Conservation (phyloP, 2,888 invertebrate species). For the Lycocerus yunnanus region DNA sequence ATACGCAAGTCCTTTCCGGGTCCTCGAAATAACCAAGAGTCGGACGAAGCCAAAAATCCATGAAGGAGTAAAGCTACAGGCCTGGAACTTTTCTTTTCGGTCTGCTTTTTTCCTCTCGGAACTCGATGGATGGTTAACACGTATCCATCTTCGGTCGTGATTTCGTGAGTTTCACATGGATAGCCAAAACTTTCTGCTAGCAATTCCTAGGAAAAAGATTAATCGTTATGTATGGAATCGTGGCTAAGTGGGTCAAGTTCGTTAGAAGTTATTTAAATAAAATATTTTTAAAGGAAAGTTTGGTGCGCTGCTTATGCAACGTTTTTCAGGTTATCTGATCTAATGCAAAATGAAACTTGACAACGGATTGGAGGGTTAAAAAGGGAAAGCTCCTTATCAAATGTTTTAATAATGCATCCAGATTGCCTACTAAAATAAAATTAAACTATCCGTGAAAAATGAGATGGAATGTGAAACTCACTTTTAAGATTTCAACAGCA, state of each 20-base stretch:
- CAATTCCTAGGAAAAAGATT: conserved; percentile 48
- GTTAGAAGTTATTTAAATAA: not conserved
- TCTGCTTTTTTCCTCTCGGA: conserved; percentile 52
- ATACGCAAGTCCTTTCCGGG: conserved; percentile 58
- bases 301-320: not conserved
- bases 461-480: not conserved
- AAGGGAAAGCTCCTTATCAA: not conserved
- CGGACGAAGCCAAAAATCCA: conserved; percentile 61
- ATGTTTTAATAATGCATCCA: not conserved
- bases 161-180: conserved; percentile 53
- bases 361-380: not conserved
- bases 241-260: not conserved
- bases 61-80: conserved; percentile 58
- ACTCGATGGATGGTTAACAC: conserved; percentile 62
- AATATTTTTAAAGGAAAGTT: not conserved
- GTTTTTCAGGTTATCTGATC: not conserved
- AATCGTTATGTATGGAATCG: not conserved
- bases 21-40: conserved; percentile 61
- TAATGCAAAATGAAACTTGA: not conserved
- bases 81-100: conserved; percentile 28
- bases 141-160: conserved; percentile 61
- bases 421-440: not conserved
- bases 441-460: not conserved
- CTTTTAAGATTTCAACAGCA: not conserved
- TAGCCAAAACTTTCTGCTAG: conserved; percentile 53